Evolutionary conservation across 92 coral and sea anemone species (phyloP).

Genomic region (Palythoa heliodiscus): DNA sequence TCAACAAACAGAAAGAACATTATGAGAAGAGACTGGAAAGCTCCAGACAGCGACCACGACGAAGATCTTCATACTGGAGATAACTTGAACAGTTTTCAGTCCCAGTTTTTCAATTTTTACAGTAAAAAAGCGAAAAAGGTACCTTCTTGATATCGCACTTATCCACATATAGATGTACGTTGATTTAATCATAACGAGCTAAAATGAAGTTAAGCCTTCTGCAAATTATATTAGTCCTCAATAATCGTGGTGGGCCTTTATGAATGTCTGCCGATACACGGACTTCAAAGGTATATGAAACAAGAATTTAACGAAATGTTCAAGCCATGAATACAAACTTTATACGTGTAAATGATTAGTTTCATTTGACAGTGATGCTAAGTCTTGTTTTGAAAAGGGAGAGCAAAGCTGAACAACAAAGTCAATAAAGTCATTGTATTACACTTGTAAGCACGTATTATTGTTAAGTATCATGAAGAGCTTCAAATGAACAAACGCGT

Average conservation of each 20-base stretch:
- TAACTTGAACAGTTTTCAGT: neutral
- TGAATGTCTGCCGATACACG: neutral
- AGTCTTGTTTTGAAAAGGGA: neutral
- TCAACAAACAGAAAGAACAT: conserved; percentile 78
- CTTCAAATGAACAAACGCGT: no score
- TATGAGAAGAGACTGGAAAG: conserved; percentile 67
- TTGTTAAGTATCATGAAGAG: neutral
- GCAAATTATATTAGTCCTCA: neutral
- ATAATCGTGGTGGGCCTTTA: neutral
- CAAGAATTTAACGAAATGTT: no score
- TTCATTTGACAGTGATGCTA: neutral
- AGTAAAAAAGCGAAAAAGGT: neutral
- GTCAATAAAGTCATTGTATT: neutral
- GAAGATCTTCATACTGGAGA: conserved; percentile 80
- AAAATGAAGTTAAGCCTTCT: neutral
- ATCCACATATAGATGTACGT: neutral
- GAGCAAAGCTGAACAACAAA: neutral
- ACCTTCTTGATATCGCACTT: neutral
- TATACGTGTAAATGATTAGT: no score
- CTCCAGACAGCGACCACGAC: conserved; percentile 50
- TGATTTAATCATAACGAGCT: neutral
- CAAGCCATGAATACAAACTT: no score
- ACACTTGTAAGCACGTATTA: neutral
- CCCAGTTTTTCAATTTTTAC: neutral
- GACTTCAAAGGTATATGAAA: neutral